phyloP scores from a whole-genome alignment of 1,140 invertebrate species.

The Homarus americanus region DNA sequence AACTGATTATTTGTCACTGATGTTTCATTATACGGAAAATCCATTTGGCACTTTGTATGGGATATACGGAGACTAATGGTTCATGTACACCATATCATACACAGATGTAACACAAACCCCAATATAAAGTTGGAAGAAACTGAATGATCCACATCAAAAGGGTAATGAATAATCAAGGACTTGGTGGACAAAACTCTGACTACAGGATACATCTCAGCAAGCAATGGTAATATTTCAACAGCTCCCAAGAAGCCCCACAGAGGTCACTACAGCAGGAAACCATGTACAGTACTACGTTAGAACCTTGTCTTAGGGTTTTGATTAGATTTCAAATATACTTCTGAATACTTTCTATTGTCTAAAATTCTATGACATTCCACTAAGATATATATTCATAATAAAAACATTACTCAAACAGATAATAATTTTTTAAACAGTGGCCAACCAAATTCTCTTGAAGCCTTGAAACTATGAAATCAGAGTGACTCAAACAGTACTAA shows the following conservation, averaged over 20 bases:
- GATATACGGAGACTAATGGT: too few species aligned
- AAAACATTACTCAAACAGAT: background rate
- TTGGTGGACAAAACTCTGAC: background rate
- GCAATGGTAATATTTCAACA: background rate
- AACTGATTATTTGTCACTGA: too few species aligned
- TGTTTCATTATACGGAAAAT: too few species aligned
- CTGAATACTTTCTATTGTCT: slow-evolving; percentile 6
- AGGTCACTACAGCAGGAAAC: slow-evolving; percentile 33
- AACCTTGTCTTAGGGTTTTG: slow-evolving; percentile 63
- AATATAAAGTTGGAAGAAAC: too few species aligned
- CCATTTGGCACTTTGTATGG: too few species aligned
- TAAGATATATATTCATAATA: slow-evolving; percentile 14
- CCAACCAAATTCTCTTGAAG: background rate
- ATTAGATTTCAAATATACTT: slow-evolving; percentile 20
- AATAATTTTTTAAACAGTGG: background rate
- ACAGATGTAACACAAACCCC: too few species aligned
- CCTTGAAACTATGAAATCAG: slow-evolving; percentile 15
- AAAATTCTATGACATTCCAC: slow-evolving; percentile 46
- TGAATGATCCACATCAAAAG: background rate
- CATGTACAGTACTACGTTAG: slow-evolving; percentile 39
- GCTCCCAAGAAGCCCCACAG: slow-evolving; percentile 50
- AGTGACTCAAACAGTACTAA: background rate
- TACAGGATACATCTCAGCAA: background rate
- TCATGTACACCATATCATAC: too few species aligned
- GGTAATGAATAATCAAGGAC: background rate